Percentiles rank a stretch among this genome's conserved stretches.
These are phyloP conservation scores for Odontesthes bonariensis DNA, from an alignment of 2,113 vertebrate genomes.

Conservation along the genomic window DNA sequence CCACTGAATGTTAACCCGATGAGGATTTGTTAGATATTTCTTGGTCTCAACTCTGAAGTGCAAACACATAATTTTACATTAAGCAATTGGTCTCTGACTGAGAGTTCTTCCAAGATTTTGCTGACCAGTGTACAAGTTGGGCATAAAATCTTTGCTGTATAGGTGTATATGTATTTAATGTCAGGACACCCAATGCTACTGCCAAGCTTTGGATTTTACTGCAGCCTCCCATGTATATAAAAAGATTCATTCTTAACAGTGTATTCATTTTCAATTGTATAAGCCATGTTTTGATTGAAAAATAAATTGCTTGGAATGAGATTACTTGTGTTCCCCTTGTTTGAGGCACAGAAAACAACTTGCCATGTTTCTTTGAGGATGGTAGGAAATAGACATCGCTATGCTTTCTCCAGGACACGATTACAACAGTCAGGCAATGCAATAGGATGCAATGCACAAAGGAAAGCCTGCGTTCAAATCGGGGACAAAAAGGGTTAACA, in stretches of 20 bases:
- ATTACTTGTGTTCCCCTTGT: slow-evolving; percentile 21
- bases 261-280: slow-evolving; percentile 12
- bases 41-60: too few relatives aligned
- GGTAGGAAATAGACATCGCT: slow-evolving; percentile 20
- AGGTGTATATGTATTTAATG: neutral
- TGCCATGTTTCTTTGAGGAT: slow-evolving; percentile 10
- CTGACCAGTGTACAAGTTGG: neutral
- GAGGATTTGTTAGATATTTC: neutral
- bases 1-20: neutral
- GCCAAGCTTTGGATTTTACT: neutral
- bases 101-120: neutral
- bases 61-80: neutral
- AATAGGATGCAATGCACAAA: slow-evolving; percentile 55
- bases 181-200: neutral
- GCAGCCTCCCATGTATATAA: neutral
- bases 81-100: neutral
- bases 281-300: slow-evolving; percentile 23
- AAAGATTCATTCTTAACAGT: slow-evolving; percentile 3
- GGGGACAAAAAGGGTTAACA: slow-evolving; percentile 39
- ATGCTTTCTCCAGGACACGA: slow-evolving; percentile 46
- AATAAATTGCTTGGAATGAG: slow-evolving; percentile 12
- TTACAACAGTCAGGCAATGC: slow-evolving; percentile 45
- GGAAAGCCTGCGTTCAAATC: neutral
- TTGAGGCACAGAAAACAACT: slow-evolving; percentile 23
- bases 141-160: neutral